Evolutionary conservation across 2,888 invertebrate genomes (phyloP).

Genomic region (Mycalesis mineus): DNA sequence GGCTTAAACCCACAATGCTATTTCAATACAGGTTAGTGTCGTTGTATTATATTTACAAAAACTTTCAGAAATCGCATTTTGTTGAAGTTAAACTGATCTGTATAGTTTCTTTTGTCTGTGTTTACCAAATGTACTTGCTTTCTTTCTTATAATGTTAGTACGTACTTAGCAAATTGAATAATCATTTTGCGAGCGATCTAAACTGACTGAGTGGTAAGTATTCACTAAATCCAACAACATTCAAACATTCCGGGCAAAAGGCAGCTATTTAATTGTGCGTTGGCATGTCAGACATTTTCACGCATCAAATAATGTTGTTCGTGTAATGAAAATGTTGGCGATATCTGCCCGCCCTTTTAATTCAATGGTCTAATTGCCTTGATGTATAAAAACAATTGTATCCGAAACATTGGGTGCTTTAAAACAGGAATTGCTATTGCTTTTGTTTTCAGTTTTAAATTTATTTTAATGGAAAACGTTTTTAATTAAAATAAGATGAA

Average conservation of each 20-base stretch:
- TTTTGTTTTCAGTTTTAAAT: neutral
- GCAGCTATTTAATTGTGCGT: conserved; percentile 9
- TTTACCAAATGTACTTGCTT: too few relatives aligned
- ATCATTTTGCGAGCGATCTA: too few relatives aligned
- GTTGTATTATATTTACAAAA: too few relatives aligned
- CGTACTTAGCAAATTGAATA: too few relatives aligned
- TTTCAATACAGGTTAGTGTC: too few relatives aligned
- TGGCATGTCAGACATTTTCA: conserved; percentile 17
- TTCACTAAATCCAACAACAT: neutral
- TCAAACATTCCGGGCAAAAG: neutral
- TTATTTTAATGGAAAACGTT: too few relatives aligned
- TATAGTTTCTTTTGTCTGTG: too few relatives aligned
- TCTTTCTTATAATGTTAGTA: too few relatives aligned
- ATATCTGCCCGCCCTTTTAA: conserved; percentile 6
- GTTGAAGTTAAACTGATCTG: too few relatives aligned
- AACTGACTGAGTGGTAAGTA: neutral
- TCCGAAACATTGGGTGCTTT: neutral
- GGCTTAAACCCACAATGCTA: too few relatives aligned
- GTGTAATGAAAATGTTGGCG: conserved; percentile 22
- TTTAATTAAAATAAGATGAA: too few relatives aligned
- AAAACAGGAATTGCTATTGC: neutral
- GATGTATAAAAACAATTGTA: conserved; percentile 3
- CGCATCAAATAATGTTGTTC: conserved; percentile 20
- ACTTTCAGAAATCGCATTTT: too few relatives aligned
- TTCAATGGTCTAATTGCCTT: conserved; percentile 14